Evolutionary conservation across 2,888 invertebrate species (phyloP).

Genomic region (Pelosia muscerda): DNA sequence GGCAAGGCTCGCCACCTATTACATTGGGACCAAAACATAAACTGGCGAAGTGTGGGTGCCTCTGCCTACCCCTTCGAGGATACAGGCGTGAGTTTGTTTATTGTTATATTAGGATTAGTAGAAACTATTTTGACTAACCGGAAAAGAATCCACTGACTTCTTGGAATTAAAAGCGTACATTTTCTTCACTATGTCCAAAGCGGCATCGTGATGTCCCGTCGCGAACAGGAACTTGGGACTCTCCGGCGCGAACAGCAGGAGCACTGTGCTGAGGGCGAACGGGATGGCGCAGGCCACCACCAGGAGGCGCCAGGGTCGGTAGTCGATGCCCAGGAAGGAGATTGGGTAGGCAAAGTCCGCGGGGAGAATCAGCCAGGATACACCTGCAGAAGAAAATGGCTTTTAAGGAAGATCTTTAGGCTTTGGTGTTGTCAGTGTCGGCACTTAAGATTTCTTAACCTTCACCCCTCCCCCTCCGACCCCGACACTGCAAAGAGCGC

Average conservation of each 20-base stretch:
- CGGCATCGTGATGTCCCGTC: constrained; percentile 86
- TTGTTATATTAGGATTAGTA: not conserved
- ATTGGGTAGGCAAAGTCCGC: constrained; percentile 78
- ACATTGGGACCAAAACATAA: too few species aligned
- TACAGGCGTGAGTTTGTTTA: not conserved
- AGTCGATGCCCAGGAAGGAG: constrained; percentile 82
- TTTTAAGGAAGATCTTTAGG: not conserved
- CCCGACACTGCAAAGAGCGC: too few species aligned
- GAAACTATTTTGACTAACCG: constrained; percentile 58
- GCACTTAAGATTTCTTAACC: too few species aligned
- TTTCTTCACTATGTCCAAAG: constrained; percentile 80
- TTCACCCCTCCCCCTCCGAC: too few species aligned
- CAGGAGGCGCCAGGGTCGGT: constrained; percentile 92
- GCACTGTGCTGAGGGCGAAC: constrained; percentile 87
- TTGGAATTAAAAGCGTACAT: constrained; percentile 75
- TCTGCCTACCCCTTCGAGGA: too few species aligned
- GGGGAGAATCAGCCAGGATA: constrained; percentile 91
- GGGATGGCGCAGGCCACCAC: constrained; percentile 89
- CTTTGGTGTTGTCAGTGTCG: too few species aligned
- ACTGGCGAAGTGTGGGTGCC: too few species aligned
- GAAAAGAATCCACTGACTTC: constrained; percentile 65
- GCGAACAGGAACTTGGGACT: constrained; percentile 92
- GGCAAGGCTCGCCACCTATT: too few species aligned
- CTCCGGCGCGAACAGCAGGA: constrained; percentile 89
- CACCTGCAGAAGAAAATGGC: constrained; percentile 73